A percentile compares a stretch with the other conserved stretches of the same genome.
These are phyloP conservation scores for Nixonia krombeini DNA, from an alignment of 1,140 invertebrate genomes.

Conservation along the genomic window DNA sequence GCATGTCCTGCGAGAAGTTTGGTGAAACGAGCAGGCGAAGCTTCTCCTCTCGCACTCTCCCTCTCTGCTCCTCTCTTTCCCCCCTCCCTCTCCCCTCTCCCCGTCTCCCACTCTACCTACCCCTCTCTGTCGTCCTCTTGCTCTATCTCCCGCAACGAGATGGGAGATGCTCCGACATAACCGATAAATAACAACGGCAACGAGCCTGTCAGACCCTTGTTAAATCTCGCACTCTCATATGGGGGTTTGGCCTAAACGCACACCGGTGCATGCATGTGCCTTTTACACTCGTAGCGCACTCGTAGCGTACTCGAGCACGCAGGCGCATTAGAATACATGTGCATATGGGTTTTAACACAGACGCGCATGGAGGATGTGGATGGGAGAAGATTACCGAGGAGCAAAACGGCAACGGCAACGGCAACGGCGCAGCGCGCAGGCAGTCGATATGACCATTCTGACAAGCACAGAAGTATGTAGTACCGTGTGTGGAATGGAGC, in stretches of 20 bases:
- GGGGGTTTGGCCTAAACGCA: slow-evolving; percentile 17
- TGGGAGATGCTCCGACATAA: slow-evolving; percentile 69
- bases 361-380: slow-evolving; percentile 18
- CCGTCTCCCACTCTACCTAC: too few species aligned
- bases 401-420: slow-evolving; percentile 2
- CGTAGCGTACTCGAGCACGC: background rate
- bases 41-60: too few species aligned
- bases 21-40: slow-evolving; percentile 1
- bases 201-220: slow-evolving; percentile 71
- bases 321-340: slow-evolving; percentile 52
- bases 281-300: background rate
- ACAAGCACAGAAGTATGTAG: slow-evolving; percentile 3
- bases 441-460: slow-evolving; percentile 1
- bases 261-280: slow-evolving; percentile 5
- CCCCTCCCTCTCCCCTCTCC: background rate
- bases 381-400: slow-evolving; percentile 26
- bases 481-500: too few species aligned
- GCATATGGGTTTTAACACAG: slow-evolving; percentile 43
- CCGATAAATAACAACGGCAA: slow-evolving; percentile 71
- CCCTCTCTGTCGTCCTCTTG: slow-evolving; percentile 2
- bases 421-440: too few species aligned
- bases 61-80: too few species aligned
- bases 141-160: slow-evolving; percentile 57
- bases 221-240: slow-evolving; percentile 53
- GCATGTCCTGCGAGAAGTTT: background rate